These are phyloP conservation scores for Rhopalosiphum padi DNA, from an alignment of 1,140 invertebrate genomes.

Conservation along the genomic window DNA sequence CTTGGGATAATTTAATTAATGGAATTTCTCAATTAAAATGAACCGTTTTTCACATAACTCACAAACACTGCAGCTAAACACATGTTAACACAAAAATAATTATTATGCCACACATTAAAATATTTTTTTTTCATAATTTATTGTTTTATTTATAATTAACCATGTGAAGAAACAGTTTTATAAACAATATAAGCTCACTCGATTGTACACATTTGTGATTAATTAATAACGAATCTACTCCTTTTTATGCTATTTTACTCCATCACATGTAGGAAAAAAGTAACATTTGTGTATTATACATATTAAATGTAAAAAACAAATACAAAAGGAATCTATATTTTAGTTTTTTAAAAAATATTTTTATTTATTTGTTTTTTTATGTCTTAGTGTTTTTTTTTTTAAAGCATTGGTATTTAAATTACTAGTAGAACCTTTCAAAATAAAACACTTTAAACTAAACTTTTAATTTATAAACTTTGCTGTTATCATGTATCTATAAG, in stretches of 20 bases:
- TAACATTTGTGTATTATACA: background rate
- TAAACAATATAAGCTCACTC: background rate
- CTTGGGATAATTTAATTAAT: slow-evolving; percentile 31
- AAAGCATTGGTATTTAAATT: slow-evolving; percentile 25
- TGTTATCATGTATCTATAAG: slow-evolving; percentile 31
- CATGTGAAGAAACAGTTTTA: background rate
- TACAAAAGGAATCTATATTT: background rate
- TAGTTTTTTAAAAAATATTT: background rate
- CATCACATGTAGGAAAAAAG: background rate
- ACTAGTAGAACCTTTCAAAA: background rate
- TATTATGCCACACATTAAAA: background rate
- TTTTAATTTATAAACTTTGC: slow-evolving; percentile 46
- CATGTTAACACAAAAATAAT: background rate
- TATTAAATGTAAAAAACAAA: background rate
- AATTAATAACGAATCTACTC: background rate
- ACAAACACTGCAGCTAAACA: background rate
- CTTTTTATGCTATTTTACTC: background rate
- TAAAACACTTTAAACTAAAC: slow-evolving; percentile 24
- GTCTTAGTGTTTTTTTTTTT: background rate
- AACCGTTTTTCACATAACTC: background rate
- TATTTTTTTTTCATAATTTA: background rate
- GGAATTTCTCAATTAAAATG: slow-evolving; percentile 7
- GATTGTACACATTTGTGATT: background rate
- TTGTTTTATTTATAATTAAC: background rate
- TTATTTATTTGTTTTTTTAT: background rate